phyloP scores from a whole-genome alignment of 2,113 vertebrate genomes.

The Sander lucioperca region DNA sequence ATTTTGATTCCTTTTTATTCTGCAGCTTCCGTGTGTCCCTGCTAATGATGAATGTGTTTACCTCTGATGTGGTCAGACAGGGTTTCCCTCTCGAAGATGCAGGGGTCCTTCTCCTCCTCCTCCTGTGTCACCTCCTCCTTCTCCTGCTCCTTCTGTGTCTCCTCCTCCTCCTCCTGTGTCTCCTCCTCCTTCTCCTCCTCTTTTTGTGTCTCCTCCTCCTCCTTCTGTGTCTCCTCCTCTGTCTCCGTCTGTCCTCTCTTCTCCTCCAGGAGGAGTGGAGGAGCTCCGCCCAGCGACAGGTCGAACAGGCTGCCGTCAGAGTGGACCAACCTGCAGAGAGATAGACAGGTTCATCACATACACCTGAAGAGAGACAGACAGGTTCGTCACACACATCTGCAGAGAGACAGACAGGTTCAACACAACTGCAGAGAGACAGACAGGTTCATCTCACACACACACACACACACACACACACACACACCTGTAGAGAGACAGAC shows the following conservation, averaged over 20 bases:
- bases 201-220: constrained; percentile 9
- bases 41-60: neutral
- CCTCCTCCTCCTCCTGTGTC: constrained; percentile 14
- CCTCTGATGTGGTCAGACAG: constrained; percentile 55
- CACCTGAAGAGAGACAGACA: neutral
- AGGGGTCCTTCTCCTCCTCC: constrained; percentile 32
- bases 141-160: constrained; percentile 57
- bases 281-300: constrained; percentile 87
- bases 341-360: neutral
- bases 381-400: too few species aligned
- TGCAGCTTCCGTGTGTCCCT: too few species aligned
- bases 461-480: too few species aligned
- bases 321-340: constrained; percentile 89
- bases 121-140: constrained; percentile 32
- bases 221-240: constrained; percentile 48
- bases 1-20: too few species aligned
- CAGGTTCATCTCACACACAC: too few species aligned
- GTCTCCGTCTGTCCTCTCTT: constrained; percentile 43
- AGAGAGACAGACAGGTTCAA: neutral
- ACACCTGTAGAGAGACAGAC: too few species aligned
- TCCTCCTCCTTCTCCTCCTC: constrained; percentile 64
- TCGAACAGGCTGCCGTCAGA: constrained; percentile 94
- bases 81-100: constrained; percentile 53
- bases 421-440: too few species aligned
- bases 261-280: constrained; percentile 69